Conservation (phyloP, 2,113 vertebrate genomes). For the Arizona elegans region DNA sequence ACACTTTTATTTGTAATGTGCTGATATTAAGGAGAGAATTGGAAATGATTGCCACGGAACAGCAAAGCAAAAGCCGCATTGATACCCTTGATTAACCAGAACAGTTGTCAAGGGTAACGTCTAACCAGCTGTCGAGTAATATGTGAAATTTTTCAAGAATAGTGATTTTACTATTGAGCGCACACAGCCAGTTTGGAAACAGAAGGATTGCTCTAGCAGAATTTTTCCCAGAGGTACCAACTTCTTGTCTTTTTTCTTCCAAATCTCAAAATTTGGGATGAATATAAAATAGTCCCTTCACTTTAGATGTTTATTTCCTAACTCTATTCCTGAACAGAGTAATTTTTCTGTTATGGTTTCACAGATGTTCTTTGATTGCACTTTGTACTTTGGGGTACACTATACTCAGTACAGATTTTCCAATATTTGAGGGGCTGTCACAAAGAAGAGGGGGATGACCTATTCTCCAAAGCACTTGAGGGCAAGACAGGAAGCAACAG, state of each 20-base stretch:
- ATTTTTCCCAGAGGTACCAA: slow-evolving; percentile 34
- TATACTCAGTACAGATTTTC: neutral
- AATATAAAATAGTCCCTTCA: slow-evolving; percentile 15
- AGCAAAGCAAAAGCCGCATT: slow-evolving; percentile 44
- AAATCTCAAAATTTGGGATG: neutral
- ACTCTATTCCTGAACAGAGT: neutral
- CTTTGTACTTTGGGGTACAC: neutral
- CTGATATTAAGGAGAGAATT: slow-evolving; percentile 45
- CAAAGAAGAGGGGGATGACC: neutral
- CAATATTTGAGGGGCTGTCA: neutral
- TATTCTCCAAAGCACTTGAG: neutral
- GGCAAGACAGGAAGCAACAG: neutral
- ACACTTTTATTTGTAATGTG: slow-evolving; percentile 36
- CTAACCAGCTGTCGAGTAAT: slow-evolving; percentile 55
- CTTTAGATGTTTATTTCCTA: neutral
- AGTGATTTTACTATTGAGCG: slow-evolving; percentile 57
- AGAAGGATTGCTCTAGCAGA: slow-evolving; percentile 9
- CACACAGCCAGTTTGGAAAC: slow-evolving; percentile 42
- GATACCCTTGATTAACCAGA: slow-evolving; percentile 66
- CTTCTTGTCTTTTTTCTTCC: neutral
- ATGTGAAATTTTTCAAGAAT: slow-evolving; percentile 51
- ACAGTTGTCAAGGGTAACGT: slow-evolving; percentile 62
- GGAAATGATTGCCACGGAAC: slow-evolving; percentile 33
- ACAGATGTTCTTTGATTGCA: neutral
- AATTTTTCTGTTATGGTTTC: neutral